Evolutionary conservation across 1,140 invertebrate species (phyloP), one percentile per base, ranked within the genome.

Genomic region (Scaptomyza pallida): DNA sequence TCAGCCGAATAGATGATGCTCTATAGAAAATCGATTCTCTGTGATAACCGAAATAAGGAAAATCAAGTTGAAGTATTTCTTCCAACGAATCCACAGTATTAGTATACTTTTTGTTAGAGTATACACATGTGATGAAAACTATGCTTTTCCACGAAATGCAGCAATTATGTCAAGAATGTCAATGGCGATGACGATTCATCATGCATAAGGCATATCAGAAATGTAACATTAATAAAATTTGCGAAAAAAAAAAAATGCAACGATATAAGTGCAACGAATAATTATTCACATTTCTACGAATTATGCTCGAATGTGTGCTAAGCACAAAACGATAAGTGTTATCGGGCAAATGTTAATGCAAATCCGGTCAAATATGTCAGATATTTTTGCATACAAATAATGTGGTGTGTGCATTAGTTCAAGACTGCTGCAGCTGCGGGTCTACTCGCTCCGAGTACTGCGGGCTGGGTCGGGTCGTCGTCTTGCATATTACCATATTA

Each of bases 331-430:
- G 57, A 70, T 70, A 70, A 63, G 35, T 17, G 5, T 62, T 69
- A 70, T 63, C 57, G n/a, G 30, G 17, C 17, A 60, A 26, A 60
- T 26, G 19, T 30, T 60, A 6, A 44, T 33, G 35, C n/a, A 26
- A 68, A 68, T 52, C 59, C 65, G 41, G 48, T 55, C 41, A 64
- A n/a, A 55, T 45, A 35, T 45, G 50, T 45, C 51, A 47, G 17
- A 30, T 47, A 80, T 5, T 47, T 80, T 80, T 80, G 57, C 78
- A 80, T 80, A 60, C 54, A 57, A 80, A 55, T 70, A 48, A 23
- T 23, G 44, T n/a, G n/a, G n/a, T n/a, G n/a, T n/a, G n/a, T 59
- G 63, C 65, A 48, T 41, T 26, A 33, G 19, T 13, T 55, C 40
- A 1, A 17, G 30, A 55, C n/a, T 63, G 59, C n/a, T 55, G 59